Evolutionary conservation across 2,888 invertebrate genomes (phyloP), one percentile per base, ranked within the genome.

Genomic region (Thymelicus sylvestris): DNA sequence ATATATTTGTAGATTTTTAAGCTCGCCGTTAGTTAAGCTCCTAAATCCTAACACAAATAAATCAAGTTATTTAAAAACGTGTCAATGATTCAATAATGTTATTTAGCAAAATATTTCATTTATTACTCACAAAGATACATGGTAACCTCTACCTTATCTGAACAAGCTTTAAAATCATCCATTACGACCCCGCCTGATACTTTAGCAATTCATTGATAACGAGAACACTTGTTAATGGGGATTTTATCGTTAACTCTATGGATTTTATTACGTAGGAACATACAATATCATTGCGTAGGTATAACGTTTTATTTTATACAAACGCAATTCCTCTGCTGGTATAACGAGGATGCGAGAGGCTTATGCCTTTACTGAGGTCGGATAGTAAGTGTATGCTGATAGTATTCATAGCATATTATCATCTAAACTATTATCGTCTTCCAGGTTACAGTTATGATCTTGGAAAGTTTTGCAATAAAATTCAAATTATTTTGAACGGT

Each of bases 331-430:
- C 50, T 38, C 57, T 63, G 50, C 47, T 69, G 47, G 38, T 55
- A 66, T 41, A 44, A n/a, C 41, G 44, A 52, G 31, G 62, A 55
- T 62, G 50, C 39, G 31, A 15, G 47, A 61, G 62, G 55, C 13
- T 63, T 41, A 24, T 39, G 39, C 31, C 63, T 64, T 69, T 63
- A 64, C 63, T 47, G 55, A 63, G 63, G 57, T 69, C 31, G 13
- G 52, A 31, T 50, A 31, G 55, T 63, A 68, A 68, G 67, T 55
- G 44, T 62, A 68, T 68, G 62, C 52, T 68, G 62, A 68, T 68
- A 68, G 67, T 68, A 68, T 68, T 68, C 67, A 68, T 68, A 62
- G 67, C 62, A 15, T 68, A 61, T 68, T 68, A 62, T 61, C 61
- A 61, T 62, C 62, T 24, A 24, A 62, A 62, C 62, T 61, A 68